Evolutionary conservation across 2,888 invertebrate genomes (phyloP).

Genomic region (Hetaerina titia): DNA sequence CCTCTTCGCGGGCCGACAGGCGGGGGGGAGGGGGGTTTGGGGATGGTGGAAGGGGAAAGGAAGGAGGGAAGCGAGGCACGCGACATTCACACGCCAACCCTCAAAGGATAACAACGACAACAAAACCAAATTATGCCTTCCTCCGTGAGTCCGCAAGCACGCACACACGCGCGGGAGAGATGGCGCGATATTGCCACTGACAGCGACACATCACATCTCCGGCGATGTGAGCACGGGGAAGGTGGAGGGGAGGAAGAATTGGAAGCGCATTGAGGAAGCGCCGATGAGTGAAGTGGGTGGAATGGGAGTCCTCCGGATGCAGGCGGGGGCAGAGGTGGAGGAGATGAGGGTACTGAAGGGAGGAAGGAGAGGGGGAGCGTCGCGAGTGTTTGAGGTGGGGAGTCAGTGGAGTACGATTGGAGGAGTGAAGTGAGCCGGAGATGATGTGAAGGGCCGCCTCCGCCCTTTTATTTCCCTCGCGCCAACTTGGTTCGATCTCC

Average conservation of each 20-base stretch:
- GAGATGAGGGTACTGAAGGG: not conserved
- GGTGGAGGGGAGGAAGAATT: not conserved
- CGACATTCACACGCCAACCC: not conserved
- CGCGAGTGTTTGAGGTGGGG: not conserved
- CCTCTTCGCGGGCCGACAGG: not conserved
- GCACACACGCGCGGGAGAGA: too few relatives aligned
- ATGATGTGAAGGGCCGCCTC: not conserved
- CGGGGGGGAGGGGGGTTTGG: too few relatives aligned
- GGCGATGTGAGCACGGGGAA: not conserved
- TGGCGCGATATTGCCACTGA: too few relatives aligned
- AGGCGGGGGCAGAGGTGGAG: not conserved
- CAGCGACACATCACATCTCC: too few relatives aligned
- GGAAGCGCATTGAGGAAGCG: not conserved
- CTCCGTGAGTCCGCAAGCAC: too few relatives aligned
- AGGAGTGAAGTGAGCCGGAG: constrained; percentile 1
- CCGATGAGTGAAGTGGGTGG: not conserved
- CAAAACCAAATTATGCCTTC: not conserved
- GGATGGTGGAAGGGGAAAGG: not conserved
- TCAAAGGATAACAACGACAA: not conserved
- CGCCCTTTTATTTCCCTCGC: not conserved
- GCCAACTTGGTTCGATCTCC: not conserved
- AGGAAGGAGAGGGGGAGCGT: not conserved
- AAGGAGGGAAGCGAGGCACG: not conserved
- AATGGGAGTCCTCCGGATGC: not conserved
- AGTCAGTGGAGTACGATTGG: not conserved